Conservation (phyloP, 2,113 vertebrate species). For the Blennius ocellaris region DNA sequence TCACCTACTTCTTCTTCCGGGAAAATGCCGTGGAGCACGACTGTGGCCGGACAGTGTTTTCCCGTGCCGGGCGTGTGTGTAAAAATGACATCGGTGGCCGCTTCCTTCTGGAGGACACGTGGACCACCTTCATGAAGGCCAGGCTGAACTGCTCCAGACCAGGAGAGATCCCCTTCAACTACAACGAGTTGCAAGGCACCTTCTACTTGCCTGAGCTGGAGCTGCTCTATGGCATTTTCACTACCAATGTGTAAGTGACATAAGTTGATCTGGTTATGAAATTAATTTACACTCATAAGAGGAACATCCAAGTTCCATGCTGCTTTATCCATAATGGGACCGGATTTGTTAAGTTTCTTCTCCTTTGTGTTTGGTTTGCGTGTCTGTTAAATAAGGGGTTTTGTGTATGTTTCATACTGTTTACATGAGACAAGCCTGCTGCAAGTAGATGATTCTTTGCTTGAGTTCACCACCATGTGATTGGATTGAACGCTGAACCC, state of each 20-base stretch:
- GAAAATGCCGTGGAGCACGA: conserved; percentile 97
- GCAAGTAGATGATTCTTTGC: too few relatives aligned
- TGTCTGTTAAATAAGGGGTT: too few relatives aligned
- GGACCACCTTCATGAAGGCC: conserved; percentile 99
- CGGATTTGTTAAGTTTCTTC: too few relatives aligned
- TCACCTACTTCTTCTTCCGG: conserved; percentile 98
- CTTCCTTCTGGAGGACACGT: conserved; percentile 96
- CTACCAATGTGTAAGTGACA: conserved; percentile 95
- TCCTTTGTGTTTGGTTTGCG: too few relatives aligned
- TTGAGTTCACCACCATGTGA: too few relatives aligned
- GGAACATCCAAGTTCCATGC: background rate
- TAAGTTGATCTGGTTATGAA: background rate
- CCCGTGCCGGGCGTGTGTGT: conserved; percentile 92
- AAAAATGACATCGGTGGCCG: conserved; percentile 97
- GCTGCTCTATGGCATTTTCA: conserved; percentile 96
- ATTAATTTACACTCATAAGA: background rate
- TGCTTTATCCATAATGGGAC: too few relatives aligned
- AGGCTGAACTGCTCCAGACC: conserved; percentile 95
- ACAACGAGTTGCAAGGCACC: conserved; percentile 95
- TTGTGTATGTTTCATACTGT: too few relatives aligned
- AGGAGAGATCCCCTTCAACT: conserved; percentile 96
- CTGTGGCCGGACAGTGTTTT: conserved; percentile 94
- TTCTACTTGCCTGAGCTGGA: conserved; percentile 96
- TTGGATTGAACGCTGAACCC: too few relatives aligned
- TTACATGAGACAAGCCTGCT: too few relatives aligned